phyloP scores from a whole-genome alignment of 1,140 invertebrate genomes.

The Neotoxoptera formosana region DNA sequence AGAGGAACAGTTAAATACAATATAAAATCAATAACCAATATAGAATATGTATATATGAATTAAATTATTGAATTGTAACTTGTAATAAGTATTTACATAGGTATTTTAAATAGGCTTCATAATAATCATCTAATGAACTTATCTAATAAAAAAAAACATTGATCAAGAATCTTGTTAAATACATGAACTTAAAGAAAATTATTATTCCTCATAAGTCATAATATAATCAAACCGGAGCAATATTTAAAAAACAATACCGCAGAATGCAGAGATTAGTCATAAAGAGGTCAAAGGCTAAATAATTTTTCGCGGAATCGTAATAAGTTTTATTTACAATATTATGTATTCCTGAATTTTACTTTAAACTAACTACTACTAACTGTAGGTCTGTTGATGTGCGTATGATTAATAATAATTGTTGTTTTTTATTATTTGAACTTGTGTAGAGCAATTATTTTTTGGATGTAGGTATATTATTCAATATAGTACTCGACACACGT shows the following conservation, averaged over 20 bases:
- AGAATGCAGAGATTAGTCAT: background rate
- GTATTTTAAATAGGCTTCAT: background rate
- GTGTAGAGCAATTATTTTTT: background rate
- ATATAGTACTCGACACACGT: constrained; percentile 47
- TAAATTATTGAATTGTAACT: background rate
- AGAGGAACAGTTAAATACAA: background rate
- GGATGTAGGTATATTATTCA: background rate
- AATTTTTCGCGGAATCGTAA: background rate
- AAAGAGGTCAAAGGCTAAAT: background rate
- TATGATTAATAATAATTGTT: background rate
- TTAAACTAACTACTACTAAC: constrained; percentile 4
- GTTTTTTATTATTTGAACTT: background rate
- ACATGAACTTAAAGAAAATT: background rate
- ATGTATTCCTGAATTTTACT: background rate
- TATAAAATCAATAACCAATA: background rate
- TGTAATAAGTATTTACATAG: background rate
- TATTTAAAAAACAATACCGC: background rate
- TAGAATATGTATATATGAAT: background rate
- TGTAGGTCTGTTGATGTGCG: background rate
- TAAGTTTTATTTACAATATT: background rate
- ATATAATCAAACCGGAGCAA: background rate
- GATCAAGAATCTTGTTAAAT: background rate
- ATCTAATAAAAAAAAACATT: background rate
- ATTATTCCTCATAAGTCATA: background rate
- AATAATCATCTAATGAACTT: background rate